Percentiles rank a stretch among this genome's conserved stretches.
phyloP scores from a whole-genome alignment of 2,888 invertebrate species.

The Bedellia somnulentella region DNA sequence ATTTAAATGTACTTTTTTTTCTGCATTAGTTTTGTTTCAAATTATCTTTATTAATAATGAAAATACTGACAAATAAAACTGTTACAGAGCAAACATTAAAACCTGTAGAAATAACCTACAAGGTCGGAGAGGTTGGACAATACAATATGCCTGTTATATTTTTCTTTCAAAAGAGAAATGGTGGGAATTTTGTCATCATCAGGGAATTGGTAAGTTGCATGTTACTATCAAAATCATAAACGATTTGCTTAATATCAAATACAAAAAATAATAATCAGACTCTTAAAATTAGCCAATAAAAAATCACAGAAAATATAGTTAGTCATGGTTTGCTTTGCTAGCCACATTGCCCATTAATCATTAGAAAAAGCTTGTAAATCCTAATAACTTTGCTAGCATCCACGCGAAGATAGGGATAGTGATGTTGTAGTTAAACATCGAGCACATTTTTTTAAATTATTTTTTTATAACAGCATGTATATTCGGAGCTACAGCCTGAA shows the following conservation, averaged over 20 bases:
- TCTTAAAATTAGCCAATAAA: slow-evolving; percentile 21
- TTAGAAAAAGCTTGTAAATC: no score
- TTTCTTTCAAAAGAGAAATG: slow-evolving; percentile 25
- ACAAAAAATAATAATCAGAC: slow-evolving; percentile 8
- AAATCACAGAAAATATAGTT: slow-evolving; percentile 15
- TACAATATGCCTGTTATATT: slow-evolving; percentile 49
- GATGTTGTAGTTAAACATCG: no score
- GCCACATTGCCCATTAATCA: no score
- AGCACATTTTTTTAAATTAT: no score
- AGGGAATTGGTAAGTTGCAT: slow-evolving; percentile 37
- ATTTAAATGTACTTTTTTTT: slow-evolving; percentile 14
- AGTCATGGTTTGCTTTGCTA: slow-evolving; percentile 14
- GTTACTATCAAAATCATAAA: neutral
- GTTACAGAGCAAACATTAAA: neutral
- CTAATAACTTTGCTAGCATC: no score
- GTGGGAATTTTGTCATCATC: slow-evolving; percentile 26
- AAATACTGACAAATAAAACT: neutral
- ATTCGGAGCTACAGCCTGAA: no score
- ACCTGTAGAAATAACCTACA: slow-evolving; percentile 15
- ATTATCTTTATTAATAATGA: neutral
- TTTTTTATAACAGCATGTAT: no score
- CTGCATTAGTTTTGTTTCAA: neutral
- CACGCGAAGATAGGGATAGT: no score
- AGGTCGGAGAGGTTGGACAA: slow-evolving; percentile 26
- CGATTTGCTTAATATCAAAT: slow-evolving; percentile 29